These are phyloP conservation scores for Capromys pilorides DNA, from an alignment of 2,797 vertebrate genomes.

Conservation along the genomic window DNA sequence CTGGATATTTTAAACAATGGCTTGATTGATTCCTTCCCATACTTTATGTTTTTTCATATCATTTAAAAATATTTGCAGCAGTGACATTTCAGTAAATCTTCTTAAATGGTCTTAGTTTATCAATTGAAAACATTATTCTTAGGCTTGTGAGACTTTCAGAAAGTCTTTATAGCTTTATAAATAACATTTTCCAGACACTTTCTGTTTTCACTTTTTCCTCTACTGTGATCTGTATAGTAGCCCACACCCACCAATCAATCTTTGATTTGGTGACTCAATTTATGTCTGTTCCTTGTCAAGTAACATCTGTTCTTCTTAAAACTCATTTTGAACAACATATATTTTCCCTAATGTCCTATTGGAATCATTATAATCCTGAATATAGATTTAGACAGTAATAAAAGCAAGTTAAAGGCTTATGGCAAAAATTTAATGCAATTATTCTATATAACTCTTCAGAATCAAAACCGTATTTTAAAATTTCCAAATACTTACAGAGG, in stretches of 20 bases:
- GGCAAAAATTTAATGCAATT: neutral
- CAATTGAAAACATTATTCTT: neutral
- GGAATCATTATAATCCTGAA: neutral
- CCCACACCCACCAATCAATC: neutral
- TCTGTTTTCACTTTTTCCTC: neutral
- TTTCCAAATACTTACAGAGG: conserved; percentile 1
- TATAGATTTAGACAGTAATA: neutral
- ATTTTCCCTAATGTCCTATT: neutral
- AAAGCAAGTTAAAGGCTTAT: neutral
- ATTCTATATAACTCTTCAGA: neutral
- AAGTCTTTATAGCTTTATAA: neutral
- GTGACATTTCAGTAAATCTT: neutral
- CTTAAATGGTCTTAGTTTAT: neutral
- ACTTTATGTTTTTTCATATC: neutral
- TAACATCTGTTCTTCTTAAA: conserved; percentile 32
- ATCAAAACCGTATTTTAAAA: neutral
- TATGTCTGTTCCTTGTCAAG: neutral
- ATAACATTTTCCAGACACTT: neutral
- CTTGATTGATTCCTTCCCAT: neutral
- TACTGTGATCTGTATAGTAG: neutral
- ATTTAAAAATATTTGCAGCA: neutral
- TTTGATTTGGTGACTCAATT: neutral
- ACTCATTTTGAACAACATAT: neutral
- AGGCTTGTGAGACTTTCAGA: neutral
- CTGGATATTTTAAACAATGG: neutral